These are phyloP conservation scores for Sternarchorhynchus goeldii DNA, from an alignment of 2,797 vertebrate genomes.

Conservation along the genomic window DNA sequence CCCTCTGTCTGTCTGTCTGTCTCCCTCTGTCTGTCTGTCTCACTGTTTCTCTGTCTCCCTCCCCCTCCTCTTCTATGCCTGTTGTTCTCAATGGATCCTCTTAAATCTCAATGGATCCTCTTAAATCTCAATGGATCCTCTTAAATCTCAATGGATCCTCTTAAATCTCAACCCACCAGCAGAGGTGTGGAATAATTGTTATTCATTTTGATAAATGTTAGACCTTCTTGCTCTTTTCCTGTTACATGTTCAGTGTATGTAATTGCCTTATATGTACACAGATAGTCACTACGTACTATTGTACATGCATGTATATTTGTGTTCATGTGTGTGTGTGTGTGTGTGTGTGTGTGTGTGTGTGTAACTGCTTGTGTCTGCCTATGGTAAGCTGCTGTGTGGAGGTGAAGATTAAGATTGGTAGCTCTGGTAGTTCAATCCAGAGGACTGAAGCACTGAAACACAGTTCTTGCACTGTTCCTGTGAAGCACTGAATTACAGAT, in stretches of 20 bases:
- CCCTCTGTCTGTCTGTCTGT: constrained; percentile 19
- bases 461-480: background rate
- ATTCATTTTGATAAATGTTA: too few relatives aligned
- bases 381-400: too few relatives aligned
- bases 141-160: constrained; percentile 37
- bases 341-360: too few relatives aligned
- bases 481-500: too few relatives aligned
- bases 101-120: constrained; percentile 6
- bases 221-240: too few relatives aligned
- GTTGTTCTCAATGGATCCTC: background rate
- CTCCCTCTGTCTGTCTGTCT: background rate
- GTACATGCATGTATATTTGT: too few relatives aligned
- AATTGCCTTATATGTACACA: too few relatives aligned
- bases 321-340: too few relatives aligned
- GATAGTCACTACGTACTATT: too few relatives aligned
- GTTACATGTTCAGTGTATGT: too few relatives aligned
- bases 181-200: too few relatives aligned
- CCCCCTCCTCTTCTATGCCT: background rate
- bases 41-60: background rate
- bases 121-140: constrained; percentile 34
- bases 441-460: constrained; percentile 5
- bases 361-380: too few relatives aligned
- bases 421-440: background rate
- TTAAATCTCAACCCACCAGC: constrained; percentile 34
- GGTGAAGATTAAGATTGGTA: background rate